These are phyloP conservation scores for Daboia siamensis DNA, from an alignment of 2,113 vertebrate species.

Conservation along the genomic window DNA sequence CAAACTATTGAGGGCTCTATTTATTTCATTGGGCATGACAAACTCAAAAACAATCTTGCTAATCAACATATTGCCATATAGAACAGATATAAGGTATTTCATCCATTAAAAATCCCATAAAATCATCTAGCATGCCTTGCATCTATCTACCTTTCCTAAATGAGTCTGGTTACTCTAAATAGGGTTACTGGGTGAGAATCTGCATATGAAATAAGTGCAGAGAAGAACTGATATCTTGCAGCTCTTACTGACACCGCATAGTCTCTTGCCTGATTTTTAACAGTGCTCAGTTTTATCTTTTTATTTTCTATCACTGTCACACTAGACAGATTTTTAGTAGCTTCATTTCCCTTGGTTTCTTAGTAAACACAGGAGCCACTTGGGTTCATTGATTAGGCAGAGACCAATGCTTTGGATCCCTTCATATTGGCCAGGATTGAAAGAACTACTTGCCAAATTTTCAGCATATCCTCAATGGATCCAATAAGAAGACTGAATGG, in stretches of 20 bases:
- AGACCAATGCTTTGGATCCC: background rate
- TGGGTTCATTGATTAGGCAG: background rate
- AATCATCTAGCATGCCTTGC: background rate
- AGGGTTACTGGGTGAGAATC: background rate
- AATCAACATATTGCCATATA: background rate
- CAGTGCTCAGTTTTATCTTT: background rate
- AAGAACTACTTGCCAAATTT: background rate
- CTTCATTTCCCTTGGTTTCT: background rate
- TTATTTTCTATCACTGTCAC: background rate
- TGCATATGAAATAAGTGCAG: background rate
- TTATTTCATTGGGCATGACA: background rate
- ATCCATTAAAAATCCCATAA: background rate
- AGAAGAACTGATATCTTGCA: background rate
- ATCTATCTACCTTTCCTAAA: background rate
- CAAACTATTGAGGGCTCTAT: background rate
- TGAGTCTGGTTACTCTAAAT: background rate
- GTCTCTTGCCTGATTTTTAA: background rate
- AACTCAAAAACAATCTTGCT: background rate
- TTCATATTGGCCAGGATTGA: background rate
- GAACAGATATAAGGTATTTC: background rate
- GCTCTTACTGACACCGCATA: background rate
- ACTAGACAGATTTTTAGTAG: background rate
- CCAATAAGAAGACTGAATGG: background rate
- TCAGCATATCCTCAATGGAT: background rate
- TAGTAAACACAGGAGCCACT: background rate